Evolutionary conservation across 1,140 invertebrate species (phyloP).

Genomic region (Chlorops oryzae): DNA sequence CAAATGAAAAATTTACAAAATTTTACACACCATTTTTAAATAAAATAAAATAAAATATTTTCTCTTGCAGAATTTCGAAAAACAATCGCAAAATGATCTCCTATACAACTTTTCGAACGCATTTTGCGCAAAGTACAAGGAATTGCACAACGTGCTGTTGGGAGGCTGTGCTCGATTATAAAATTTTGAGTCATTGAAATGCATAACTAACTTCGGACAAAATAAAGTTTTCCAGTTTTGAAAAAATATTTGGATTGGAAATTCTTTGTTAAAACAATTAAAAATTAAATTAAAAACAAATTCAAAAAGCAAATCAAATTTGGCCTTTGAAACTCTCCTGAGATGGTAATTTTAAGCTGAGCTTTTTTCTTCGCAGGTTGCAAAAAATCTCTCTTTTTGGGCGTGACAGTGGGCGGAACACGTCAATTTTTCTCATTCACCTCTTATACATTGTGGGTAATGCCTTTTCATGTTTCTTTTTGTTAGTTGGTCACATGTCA

Average conservation of each 20-base stretch:
- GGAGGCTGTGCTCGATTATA: too few relatives aligned
- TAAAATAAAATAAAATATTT: neutral
- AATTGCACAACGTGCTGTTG: constrained; percentile 28
- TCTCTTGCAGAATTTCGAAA: constrained; percentile 24
- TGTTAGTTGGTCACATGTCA: neutral
- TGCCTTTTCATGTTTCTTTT: neutral
- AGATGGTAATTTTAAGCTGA: too few relatives aligned
- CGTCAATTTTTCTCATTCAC: too few relatives aligned
- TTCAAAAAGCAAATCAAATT: too few relatives aligned
- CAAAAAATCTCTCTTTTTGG: neutral
- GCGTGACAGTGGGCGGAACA: neutral
- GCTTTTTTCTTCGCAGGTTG: neutral
- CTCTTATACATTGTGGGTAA: too few relatives aligned
- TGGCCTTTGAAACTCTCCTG: too few relatives aligned
- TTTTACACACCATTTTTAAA: neutral
- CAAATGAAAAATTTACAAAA: neutral
- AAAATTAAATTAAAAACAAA: too few relatives aligned
- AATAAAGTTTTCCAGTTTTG: neutral
- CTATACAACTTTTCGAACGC: constrained; percentile 32
- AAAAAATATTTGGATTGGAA: neutral
- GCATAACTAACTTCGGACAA: neutral
- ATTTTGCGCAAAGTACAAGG: constrained; percentile 28
- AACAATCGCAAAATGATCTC: constrained; percentile 31
- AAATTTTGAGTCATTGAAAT: constrained; percentile 6
- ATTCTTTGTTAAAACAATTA: constrained; percentile 1